Evolutionary conservation across 2,797 vertebrate species (phyloP).

Genomic region (Melanogrammus aeglefinus): DNA sequence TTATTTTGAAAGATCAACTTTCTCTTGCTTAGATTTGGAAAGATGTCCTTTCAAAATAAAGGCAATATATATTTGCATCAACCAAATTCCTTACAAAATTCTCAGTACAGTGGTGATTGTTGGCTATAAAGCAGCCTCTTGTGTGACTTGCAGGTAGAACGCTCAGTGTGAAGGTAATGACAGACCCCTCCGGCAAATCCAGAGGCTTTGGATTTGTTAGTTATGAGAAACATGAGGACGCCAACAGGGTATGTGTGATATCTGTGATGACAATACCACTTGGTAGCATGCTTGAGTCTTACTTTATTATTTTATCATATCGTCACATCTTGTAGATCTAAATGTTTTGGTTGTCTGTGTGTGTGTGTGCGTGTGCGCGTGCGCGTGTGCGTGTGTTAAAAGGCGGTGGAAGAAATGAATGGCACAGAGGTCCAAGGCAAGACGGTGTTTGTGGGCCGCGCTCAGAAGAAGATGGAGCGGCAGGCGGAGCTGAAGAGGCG

Average conservation of each 20-base stretch:
- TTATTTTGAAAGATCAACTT: background rate
- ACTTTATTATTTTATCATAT: background rate
- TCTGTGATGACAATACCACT: background rate
- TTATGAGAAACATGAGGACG: constrained; percentile 97
- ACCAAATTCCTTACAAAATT: background rate
- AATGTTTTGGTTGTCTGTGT: background rate
- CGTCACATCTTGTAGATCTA: background rate
- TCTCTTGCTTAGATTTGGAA: background rate
- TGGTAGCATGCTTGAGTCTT: background rate
- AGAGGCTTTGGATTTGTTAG: constrained; percentile 99
- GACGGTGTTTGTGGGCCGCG: constrained; percentile 92
- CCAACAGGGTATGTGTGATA: constrained; percentile 83
- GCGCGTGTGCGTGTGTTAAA: constrained; percentile 15
- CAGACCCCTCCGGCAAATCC: constrained; percentile 91
- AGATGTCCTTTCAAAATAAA: background rate
- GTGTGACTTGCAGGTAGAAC: constrained; percentile 85
- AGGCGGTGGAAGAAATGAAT: constrained; percentile 99
- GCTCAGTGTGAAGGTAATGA: constrained; percentile 98
- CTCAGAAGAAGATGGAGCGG: constrained; percentile 97
- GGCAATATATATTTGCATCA: background rate
- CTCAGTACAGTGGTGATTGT: background rate
- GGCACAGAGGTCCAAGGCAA: constrained; percentile 93
- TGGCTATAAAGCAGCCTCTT: background rate
- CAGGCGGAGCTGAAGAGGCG: constrained; percentile 94
- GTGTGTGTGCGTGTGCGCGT: constrained; percentile 2